phyloP scores from a whole-genome alignment of 2,797 vertebrate genomes.

The Peromyscus melanophrys region DNA sequence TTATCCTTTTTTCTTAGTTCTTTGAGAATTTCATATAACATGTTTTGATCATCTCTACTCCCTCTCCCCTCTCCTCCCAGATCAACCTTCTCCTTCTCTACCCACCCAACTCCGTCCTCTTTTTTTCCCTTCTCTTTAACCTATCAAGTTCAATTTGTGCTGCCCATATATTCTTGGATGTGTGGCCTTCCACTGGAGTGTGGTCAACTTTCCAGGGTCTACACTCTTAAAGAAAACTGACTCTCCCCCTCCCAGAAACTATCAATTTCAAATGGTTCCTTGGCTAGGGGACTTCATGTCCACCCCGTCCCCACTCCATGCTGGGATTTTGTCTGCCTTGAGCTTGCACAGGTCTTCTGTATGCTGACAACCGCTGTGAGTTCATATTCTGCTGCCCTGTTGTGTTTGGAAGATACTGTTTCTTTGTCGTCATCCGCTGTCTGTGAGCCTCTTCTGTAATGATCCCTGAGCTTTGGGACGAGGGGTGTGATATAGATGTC shows the following conservation, averaged over 20 bases:
- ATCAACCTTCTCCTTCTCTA: neutral
- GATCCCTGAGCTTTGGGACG: neutral
- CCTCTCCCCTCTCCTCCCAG: neutral
- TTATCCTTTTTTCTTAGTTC: neutral
- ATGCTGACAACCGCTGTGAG: no score
- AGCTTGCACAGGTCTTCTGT: neutral
- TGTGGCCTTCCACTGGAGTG: neutral
- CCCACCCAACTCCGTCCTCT: neutral
- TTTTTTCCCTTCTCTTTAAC: neutral
- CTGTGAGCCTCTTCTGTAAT: neutral
- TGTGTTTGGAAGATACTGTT: neutral
- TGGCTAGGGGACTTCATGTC: neutral
- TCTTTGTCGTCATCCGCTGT: neutral
- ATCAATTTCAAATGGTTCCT: neutral
- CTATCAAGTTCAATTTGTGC: neutral
- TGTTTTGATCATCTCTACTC: neutral
- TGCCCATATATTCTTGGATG: neutral
- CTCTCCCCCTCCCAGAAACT: neutral
- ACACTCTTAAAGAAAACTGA: neutral
- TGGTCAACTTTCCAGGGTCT: neutral
- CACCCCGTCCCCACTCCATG: neutral
- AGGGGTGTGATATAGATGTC: neutral
- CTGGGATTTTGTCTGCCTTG: neutral
- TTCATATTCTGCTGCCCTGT: neutral
- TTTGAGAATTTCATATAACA: neutral